These are phyloP conservation scores for Zoanthus sociatus DNA, from an alignment of 92 coral and sea anemone genomes.

Conservation along the genomic window DNA sequence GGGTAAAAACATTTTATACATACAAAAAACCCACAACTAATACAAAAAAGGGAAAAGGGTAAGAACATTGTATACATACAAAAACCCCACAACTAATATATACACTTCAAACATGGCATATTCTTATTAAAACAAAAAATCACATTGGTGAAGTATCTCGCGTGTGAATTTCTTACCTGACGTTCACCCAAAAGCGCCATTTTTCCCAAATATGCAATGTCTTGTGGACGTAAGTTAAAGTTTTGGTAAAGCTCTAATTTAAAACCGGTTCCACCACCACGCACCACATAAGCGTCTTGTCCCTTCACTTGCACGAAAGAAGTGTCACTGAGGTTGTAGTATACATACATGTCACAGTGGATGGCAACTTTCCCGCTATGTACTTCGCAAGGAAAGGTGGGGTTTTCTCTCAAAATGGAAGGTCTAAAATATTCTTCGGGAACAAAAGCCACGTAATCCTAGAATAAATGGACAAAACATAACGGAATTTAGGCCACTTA, in stretches of 20 bases:
- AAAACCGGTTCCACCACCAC: background rate
- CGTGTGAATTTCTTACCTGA: background rate
- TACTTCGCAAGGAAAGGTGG: slow-evolving; percentile 34
- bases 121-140: too few species aligned
- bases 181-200: slow-evolving; percentile 33
- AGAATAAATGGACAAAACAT: background rate
- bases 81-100: too few species aligned
- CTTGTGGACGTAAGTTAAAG: background rate
- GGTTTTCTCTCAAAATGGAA: slow-evolving; percentile 17
- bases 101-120: too few species aligned
- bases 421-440: slow-evolving; percentile 40
- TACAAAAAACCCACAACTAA: too few species aligned
- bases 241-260: slow-evolving; percentile 22
- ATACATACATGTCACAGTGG: slow-evolving; percentile 35
- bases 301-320: slow-evolving; percentile 21
- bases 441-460: slow-evolving; percentile 42
- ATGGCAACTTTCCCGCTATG: slow-evolving; percentile 5
- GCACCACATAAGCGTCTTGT: background rate
- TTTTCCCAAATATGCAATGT: slow-evolving; percentile 18
- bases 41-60: too few species aligned
- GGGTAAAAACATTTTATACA: too few species aligned
- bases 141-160: too few species aligned
- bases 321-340: slow-evolving; percentile 18
- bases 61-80: too few species aligned
- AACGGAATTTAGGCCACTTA: too few species aligned